These are phyloP conservation scores for Achroia grisella DNA, from an alignment of 1,140 invertebrate genomes.

Conservation along the genomic window DNA sequence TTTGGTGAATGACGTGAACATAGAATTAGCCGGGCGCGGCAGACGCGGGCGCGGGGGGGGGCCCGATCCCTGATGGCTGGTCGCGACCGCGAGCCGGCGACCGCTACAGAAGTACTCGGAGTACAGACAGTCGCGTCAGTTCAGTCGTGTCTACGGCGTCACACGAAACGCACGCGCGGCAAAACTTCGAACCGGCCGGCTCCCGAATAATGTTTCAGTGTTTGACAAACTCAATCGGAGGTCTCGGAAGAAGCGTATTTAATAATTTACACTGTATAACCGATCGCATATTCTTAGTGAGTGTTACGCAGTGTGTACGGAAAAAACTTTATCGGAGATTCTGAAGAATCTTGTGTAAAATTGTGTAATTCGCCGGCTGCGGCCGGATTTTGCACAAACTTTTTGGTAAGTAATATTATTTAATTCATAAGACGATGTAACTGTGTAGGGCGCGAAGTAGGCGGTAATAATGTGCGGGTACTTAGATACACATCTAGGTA, in stretches of 20 bases:
- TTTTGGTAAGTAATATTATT: conserved; percentile 53
- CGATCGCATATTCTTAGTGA: conserved; percentile 69
- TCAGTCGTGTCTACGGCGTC: conserved; percentile 65
- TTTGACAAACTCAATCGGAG: conserved; percentile 71
- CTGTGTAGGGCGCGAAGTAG: not conserved
- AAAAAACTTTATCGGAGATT: conserved; percentile 73
- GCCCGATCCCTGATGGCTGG: conserved; percentile 30
- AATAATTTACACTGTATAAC: conserved; percentile 67
- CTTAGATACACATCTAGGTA: not conserved
- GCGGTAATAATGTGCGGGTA: conserved; percentile 24
- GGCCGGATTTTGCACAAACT: conserved; percentile 68
- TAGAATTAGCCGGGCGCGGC: conserved; percentile 48
- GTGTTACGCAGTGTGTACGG: conserved; percentile 71
- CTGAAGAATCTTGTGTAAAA: conserved; percentile 72
- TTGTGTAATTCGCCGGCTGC: conserved; percentile 67
- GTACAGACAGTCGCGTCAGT: conserved; percentile 31
- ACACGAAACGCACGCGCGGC: conserved; percentile 62
- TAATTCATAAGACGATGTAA: not conserved
- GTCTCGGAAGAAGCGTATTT: conserved; percentile 70
- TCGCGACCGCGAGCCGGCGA: conserved; percentile 16
- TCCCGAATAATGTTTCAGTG: conserved; percentile 73
- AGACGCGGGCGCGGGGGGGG: conserved; percentile 16
- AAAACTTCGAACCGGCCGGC: conserved; percentile 61
- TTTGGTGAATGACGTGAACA: conserved; percentile 51
- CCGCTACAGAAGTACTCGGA: conserved; percentile 12